Conservation (phyloP, 1,140 invertebrate genomes). For the Eufriesea mexicana region DNA sequence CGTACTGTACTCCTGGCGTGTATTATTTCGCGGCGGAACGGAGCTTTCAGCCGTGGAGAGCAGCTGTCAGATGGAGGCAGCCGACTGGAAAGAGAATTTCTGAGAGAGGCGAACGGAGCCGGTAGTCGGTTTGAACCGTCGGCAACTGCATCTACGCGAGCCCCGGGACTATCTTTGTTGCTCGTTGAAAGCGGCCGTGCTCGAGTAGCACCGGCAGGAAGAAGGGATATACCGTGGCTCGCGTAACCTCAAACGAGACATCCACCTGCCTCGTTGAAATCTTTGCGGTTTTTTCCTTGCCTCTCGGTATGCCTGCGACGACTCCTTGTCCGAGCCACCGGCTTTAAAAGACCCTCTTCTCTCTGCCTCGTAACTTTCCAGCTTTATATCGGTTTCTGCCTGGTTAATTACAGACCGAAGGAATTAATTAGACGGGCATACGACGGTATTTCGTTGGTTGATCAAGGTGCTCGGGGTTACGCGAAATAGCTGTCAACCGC, state of each 20-base stretch:
- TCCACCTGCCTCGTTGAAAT: slow-evolving; percentile 70
- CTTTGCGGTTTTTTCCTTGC: slow-evolving; percentile 66
- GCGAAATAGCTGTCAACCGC: background rate
- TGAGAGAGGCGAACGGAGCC: slow-evolving; percentile 7
- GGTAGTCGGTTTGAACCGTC: slow-evolving; percentile 35
- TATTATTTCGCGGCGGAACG: slow-evolving; percentile 42
- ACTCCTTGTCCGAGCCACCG: too few relatives aligned
- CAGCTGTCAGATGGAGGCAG: slow-evolving; percentile 54
- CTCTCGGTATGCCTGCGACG: slow-evolving; percentile 12
- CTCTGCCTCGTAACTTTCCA: background rate
- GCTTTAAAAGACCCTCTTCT: background rate
- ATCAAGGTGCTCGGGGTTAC: background rate
- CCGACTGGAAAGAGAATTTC: slow-evolving; percentile 41
- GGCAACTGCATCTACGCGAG: slow-evolving; percentile 28
- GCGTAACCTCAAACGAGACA: slow-evolving; percentile 70
- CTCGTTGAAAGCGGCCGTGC: slow-evolving; percentile 1
- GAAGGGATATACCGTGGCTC: slow-evolving; percentile 57
- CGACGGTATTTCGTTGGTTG: background rate
- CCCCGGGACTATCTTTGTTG: background rate
- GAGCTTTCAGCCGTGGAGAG: slow-evolving; percentile 43
- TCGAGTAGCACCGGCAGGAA: slow-evolving; percentile 28
- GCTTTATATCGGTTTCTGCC: background rate
- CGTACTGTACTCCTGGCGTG: background rate
- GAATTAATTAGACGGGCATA: background rate
- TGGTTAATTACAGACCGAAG: background rate